Percentiles rank a stretch among this genome's conserved stretches.
Evolutionary conservation across 2,113 vertebrate genomes (phyloP).

Genomic region (Chaetorhynchus papuensis): DNA sequence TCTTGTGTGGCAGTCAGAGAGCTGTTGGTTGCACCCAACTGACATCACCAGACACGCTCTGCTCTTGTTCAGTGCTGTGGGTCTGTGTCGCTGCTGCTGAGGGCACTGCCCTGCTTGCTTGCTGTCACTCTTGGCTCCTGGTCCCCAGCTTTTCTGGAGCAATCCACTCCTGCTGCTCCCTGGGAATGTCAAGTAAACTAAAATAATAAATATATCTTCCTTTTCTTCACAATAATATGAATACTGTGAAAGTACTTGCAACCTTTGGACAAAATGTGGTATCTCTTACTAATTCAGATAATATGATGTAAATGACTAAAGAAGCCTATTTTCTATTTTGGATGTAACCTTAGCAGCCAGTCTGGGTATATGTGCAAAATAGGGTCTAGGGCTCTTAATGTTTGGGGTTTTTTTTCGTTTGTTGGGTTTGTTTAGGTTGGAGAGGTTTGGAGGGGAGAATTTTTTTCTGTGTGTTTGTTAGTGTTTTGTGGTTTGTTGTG

Average conservation of each 20-base stretch:
- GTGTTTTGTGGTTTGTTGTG: neutral
- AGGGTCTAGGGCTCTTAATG: neutral
- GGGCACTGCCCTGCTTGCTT: neutral
- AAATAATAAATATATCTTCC: neutral
- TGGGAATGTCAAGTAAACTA: neutral
- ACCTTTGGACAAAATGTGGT: neutral
- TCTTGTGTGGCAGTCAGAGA: neutral
- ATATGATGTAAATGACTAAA: neutral
- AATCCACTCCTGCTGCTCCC: neutral
- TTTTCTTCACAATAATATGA: neutral
- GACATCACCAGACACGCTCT: neutral
- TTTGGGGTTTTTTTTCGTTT: neutral
- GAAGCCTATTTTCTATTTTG: accelerated
- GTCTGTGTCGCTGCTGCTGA: accelerated
- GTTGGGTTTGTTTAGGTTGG: neutral
- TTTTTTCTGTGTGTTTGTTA: neutral
- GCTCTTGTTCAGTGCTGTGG: neutral
- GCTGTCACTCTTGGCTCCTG: neutral
- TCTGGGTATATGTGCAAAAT: neutral
- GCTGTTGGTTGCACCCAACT: neutral
- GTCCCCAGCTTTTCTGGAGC: neutral
- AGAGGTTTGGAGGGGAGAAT: accelerated
- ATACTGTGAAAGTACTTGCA: neutral
- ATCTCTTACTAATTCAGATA: neutral
- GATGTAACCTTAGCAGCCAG: neutral